A percentile compares a stretch with the other conserved stretches of the same genome.
These are phyloP conservation scores for Myotis findleyi DNA, from an alignment of 2,797 vertebrate species.

Conservation along the genomic window DNA sequence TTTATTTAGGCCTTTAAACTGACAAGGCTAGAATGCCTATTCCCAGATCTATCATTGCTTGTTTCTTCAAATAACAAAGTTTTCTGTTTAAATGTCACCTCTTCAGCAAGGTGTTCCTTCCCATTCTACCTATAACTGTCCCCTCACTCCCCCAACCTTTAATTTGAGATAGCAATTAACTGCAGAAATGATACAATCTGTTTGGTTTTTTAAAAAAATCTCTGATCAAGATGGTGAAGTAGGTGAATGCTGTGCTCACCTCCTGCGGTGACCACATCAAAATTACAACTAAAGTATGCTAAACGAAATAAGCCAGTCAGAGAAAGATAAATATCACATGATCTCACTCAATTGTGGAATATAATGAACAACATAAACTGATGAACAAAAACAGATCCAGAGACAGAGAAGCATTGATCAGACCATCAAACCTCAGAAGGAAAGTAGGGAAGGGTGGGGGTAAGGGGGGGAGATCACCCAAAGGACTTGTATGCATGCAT, in stretches of 20 bases:
- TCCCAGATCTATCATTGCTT: neutral
- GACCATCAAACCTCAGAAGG: too few species aligned
- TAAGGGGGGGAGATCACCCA: too few species aligned
- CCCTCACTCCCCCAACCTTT: neutral
- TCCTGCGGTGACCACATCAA: neutral
- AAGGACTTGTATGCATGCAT: too few species aligned
- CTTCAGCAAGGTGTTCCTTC: neutral
- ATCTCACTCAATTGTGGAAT: too few species aligned
- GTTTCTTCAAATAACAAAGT: neutral
- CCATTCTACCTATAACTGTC: neutral
- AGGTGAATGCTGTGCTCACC: too few species aligned
- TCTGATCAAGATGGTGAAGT: neutral
- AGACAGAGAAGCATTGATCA: too few species aligned
- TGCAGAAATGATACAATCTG: neutral
- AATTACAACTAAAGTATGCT: neutral
- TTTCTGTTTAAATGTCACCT: slow-evolving; percentile 16
- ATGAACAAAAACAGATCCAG: too few species aligned
- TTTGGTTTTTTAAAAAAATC: neutral
- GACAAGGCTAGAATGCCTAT: neutral
- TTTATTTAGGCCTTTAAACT: neutral
- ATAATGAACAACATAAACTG: too few species aligned
- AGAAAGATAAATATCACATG: too few species aligned
- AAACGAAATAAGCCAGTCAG: too few species aligned
- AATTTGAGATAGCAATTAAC: neutral
- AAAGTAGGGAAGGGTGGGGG: too few species aligned